Conservation (phyloP, 1,140 invertebrate species). For the Colletes gigas region DNA sequence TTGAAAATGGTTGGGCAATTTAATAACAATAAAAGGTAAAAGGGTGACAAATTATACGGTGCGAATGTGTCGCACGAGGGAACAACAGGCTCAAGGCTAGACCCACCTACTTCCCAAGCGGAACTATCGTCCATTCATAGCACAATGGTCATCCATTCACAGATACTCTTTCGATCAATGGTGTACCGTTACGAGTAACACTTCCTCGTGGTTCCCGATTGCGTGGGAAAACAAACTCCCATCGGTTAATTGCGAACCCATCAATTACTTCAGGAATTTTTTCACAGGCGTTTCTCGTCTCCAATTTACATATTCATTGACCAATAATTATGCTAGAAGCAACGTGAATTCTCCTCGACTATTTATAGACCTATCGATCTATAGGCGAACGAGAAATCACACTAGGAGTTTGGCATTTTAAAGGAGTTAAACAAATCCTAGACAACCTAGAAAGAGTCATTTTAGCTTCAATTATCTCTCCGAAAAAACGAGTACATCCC, state of each 20-base stretch:
- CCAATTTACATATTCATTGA: not conserved
- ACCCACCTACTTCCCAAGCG: slow-evolving; percentile 65
- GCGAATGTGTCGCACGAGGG: slow-evolving; percentile 56
- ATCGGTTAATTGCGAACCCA: slow-evolving; percentile 27
- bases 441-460: too few relatives aligned
- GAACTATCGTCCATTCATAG: slow-evolving; percentile 60
- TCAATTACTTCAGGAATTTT: not conserved
- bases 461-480: too few relatives aligned
- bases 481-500: not conserved
- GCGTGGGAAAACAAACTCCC: slow-evolving; percentile 57
- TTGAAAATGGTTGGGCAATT: not conserved
- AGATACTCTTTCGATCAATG: slow-evolving; percentile 49
- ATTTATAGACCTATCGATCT: not conserved
- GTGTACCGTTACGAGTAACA: slow-evolving; percentile 60
- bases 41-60: slow-evolving; percentile 32
- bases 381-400: not conserved
- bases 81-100: slow-evolving; percentile 59
- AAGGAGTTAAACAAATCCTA: too few relatives aligned
- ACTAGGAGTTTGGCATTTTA: not conserved
- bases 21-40: not conserved
- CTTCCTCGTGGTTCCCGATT: slow-evolving; percentile 27
- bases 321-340: not conserved
- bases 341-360: too few relatives aligned
- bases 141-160: slow-evolving; percentile 60
- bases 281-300: not conserved